Percentiles rank a stretch among this genome's conserved stretches.
These are phyloP conservation scores for Salvelinus alpinus DNA, from an alignment of 2,113 vertebrate genomes.

Conservation along the genomic window DNA sequence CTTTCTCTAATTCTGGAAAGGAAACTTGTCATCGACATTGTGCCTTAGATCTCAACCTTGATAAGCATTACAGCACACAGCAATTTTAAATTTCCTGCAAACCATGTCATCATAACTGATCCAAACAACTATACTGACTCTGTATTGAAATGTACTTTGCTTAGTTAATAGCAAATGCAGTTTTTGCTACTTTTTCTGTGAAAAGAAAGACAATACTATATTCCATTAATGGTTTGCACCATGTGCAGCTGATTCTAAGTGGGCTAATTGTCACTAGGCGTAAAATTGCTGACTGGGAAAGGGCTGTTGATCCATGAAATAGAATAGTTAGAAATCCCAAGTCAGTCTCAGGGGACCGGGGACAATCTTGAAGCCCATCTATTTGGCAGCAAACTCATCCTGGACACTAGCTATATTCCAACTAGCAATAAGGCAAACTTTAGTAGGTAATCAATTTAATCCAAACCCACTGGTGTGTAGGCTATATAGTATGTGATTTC, in stretches of 20 bases:
- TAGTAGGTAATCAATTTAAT: conserved; percentile 56
- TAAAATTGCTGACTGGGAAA: background rate
- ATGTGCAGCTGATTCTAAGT: background rate
- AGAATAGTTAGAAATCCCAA: too few species aligned
- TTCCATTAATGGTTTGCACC: background rate
- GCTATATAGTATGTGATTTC: conserved; percentile 61
- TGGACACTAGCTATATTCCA: conserved; percentile 32
- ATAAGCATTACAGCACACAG: too few species aligned
- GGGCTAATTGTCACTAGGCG: background rate
- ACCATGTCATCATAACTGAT: too few species aligned
- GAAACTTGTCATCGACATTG: background rate
- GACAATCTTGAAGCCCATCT: conserved; percentile 34
- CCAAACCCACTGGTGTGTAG: conserved; percentile 25
- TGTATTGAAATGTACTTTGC: background rate
- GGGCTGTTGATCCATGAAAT: background rate
- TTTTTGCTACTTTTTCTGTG: background rate
- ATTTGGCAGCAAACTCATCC: conserved; percentile 42
- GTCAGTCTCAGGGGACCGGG: conserved; percentile 22
- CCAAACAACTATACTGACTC: background rate
- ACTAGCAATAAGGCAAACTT: conserved; percentile 15
- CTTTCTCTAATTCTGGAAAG: background rate
- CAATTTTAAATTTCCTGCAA: background rate
- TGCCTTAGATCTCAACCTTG: too few species aligned
- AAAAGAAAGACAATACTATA: background rate
- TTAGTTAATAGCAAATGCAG: background rate